phyloP scores from a whole-genome alignment of 2,888 invertebrate species.

The Liodrosophila aerea region DNA sequence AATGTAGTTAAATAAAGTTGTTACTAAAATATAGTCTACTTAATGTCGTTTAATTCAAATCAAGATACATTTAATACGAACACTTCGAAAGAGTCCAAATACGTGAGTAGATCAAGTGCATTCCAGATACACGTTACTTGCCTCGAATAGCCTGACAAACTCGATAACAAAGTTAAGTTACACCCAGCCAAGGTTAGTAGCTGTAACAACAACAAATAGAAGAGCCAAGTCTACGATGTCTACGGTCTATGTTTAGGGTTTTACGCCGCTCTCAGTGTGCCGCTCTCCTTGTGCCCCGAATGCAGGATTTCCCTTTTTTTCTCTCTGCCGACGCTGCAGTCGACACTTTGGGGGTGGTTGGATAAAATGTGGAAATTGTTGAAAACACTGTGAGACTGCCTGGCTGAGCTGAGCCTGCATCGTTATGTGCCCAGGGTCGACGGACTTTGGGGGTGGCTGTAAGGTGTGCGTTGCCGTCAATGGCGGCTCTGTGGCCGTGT shows the following conservation, averaged over 20 bases:
- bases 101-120: background rate
- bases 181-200: background rate
- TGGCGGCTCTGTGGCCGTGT: slow-evolving; percentile 59
- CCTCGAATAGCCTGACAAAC: slow-evolving; percentile 17
- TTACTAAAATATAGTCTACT: no score
- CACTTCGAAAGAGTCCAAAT: no score
- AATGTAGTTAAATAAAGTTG: no score
- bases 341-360: slow-evolving; percentile 76
- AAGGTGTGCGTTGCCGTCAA: slow-evolving; percentile 60
- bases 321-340: slow-evolving; percentile 49
- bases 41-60: no score
- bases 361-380: slow-evolving; percentile 78
- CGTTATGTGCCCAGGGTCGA: slow-evolving; percentile 75
- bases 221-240: slow-evolving; percentile 43
- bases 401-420: slow-evolving; percentile 71
- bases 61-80: no score
- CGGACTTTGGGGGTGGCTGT: slow-evolving; percentile 75
- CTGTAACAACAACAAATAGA: slow-evolving; percentile 51
- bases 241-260: slow-evolving; percentile 22
- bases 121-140: background rate
- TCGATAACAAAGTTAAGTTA: slow-evolving; percentile 39
- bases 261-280: background rate
- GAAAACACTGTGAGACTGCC: slow-evolving; percentile 71
- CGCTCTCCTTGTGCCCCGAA: background rate
- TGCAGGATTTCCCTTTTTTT: slow-evolving; percentile 64